These are phyloP conservation scores for Turdus rufiventris DNA, from an alignment of 2,113 vertebrate genomes.

Conservation along the genomic window DNA sequence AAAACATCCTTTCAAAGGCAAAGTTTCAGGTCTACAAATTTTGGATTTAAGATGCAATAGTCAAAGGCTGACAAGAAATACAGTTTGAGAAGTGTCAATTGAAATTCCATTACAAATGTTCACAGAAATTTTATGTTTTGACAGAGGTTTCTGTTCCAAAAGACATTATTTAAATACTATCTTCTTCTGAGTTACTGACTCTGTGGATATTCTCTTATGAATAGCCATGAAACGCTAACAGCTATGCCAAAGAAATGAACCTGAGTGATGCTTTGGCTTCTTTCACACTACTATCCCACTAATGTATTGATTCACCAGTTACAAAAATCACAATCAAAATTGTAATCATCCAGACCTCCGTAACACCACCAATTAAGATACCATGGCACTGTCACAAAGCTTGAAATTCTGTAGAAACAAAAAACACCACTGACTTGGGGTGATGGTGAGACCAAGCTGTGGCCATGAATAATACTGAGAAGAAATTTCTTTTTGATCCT, in stretches of 20 bases:
- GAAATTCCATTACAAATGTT: background rate
- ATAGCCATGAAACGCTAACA: background rate
- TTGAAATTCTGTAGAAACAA: background rate
- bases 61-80: background rate
- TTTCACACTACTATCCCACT: background rate
- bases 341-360: background rate
- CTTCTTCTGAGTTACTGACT: background rate
- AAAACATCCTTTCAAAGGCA: background rate
- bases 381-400: background rate
- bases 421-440: accelerated
- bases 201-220: background rate
- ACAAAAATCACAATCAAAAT: background rate
- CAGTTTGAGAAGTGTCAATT: background rate
- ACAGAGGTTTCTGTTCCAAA: background rate
- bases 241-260: background rate
- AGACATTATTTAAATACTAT: background rate
- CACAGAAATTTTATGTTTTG: background rate
- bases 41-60: background rate
- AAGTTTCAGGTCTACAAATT: background rate
- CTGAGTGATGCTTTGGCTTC: background rate
- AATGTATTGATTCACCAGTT: background rate
- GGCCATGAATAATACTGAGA: background rate
- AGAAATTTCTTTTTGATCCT: background rate
- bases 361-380: background rate
- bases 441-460: background rate